These are phyloP conservation scores for Neocrepidodera transversa DNA, from an alignment of 2,888 invertebrate genomes.

Conservation along the genomic window DNA sequence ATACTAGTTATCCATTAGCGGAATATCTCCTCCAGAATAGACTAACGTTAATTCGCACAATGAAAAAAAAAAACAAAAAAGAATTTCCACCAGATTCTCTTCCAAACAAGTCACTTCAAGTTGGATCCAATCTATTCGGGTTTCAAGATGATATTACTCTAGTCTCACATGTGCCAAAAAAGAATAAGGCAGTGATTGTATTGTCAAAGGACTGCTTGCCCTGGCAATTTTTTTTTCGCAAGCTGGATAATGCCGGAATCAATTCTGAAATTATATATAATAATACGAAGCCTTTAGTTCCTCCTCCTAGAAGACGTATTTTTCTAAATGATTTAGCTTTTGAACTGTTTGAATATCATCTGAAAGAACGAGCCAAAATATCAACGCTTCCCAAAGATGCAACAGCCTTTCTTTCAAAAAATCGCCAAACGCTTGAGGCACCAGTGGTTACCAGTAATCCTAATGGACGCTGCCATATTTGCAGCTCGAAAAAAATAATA, in stretches of 20 bases:
- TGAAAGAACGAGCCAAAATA: slow-evolving; percentile 13
- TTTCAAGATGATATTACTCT: slow-evolving; percentile 39
- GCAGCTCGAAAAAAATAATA: too few relatives aligned
- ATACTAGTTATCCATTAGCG: slow-evolving; percentile 37
- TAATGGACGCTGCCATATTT: background rate
- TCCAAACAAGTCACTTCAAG: slow-evolving; percentile 30
- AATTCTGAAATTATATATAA: slow-evolving; percentile 20
- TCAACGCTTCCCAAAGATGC: slow-evolving; percentile 18
- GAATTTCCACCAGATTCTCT: slow-evolving; percentile 45
- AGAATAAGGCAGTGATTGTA: too few relatives aligned
- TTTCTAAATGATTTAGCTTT: slow-evolving; percentile 8
- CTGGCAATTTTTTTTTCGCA: slow-evolving; percentile 11
- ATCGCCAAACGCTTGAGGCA: background rate
- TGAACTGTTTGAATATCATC: slow-evolving; percentile 8
- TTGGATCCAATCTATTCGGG: slow-evolving; percentile 38
- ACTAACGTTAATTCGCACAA: slow-evolving; percentile 35
- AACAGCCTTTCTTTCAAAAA: slow-evolving; percentile 3
- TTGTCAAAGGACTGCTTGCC: background rate
- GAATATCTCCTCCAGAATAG: slow-evolving; percentile 34
- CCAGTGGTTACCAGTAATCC: background rate
- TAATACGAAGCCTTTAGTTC: slow-evolving; percentile 9
- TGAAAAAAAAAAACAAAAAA: slow-evolving; percentile 23
- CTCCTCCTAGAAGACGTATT: slow-evolving; percentile 21
- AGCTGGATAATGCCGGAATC: slow-evolving; percentile 19
- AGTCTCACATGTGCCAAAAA: too few relatives aligned